Percentiles rank a stretch among this genome's conserved stretches.
Evolutionary conservation across 2,797 vertebrate species (phyloP).

Genomic region (Scolopax rusticola): DNA sequence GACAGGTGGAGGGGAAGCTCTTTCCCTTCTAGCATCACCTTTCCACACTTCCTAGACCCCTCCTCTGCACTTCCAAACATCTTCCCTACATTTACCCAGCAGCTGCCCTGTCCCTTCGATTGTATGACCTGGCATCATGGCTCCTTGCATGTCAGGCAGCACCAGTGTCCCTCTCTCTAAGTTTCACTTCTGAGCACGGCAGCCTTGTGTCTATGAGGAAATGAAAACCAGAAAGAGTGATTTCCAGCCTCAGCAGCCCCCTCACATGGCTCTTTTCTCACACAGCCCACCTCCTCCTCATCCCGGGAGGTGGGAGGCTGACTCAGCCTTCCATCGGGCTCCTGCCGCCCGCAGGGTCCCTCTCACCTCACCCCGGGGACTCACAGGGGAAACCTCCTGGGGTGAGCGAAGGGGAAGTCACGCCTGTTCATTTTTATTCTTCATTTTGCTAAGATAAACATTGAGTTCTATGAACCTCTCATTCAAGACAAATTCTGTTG

Average conservation of each 20-base stretch:
- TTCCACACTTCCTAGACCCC: neutral
- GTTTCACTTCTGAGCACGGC: slow-evolving; percentile 66
- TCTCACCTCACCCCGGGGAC: fast-evolving
- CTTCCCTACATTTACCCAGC: neutral
- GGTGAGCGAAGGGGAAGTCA: fast-evolving
- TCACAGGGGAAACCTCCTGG: neutral
- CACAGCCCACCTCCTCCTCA: neutral
- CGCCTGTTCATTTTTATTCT: neutral
- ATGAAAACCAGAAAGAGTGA: slow-evolving; percentile 54
- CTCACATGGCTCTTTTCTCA: neutral
- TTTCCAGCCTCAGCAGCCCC: neutral
- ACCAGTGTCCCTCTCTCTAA: neutral
- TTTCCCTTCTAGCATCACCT: neutral
- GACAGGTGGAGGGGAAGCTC: neutral
- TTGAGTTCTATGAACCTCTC: neutral
- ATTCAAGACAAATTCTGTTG: neutral
- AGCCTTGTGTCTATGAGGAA: slow-evolving; percentile 39
- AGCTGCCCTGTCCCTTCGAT: neutral
- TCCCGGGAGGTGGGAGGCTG: neutral
- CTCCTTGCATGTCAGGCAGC: neutral
- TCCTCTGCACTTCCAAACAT: neutral
- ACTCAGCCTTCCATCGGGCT: neutral
- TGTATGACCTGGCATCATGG: fast-evolving
- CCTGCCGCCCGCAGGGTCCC: neutral
- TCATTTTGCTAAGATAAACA: neutral